Evolutionary conservation across 2,888 invertebrate species (phyloP), one percentile per base, ranked within the genome.

Genomic region (Spisula solida): DNA sequence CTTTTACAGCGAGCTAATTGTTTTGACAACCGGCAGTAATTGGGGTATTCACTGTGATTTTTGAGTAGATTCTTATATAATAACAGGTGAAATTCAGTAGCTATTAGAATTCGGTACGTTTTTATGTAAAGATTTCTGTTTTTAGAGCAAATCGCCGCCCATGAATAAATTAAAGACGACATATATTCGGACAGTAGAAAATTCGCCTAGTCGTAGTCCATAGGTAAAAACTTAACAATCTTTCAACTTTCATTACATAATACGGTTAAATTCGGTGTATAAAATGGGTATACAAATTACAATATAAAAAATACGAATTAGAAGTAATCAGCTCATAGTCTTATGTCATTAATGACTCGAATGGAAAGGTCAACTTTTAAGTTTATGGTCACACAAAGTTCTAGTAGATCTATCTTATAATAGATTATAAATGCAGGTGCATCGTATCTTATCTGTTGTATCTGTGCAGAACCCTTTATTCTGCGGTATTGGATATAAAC

Each of bases 161-260:
- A 31, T 75, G 75, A 75, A 75, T 75, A 75, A 75, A 75, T 75
- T 75, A 75, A 75, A 75, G 75, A 4, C 31, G n/a, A 75, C 12
- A 0, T 1, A 12, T 34, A 31, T 31, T 75, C 75, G 75, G 34
- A 75, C 31, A 31, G 31, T 10, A 18, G 34, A 75, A 34, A 16
- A 75, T 75, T 75, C 34, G 25, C 18, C n/a, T 18, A 25, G 75
- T 14, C 75, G 14, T 1, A 12, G 16, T 31, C 10, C 34, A 75
- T 1, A 25, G 10, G 25, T 29, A 1, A 5, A 14, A 31, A 10
- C 2, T 70, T 31, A 12, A 31, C 16, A 70, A 10, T 60, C 25
- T 25, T 60, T 60, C 6, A 60, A 25, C 25, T 14, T 25, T 60
- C 25, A 2, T n/a, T 60, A n/a, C n/a, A 70, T 14, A 31, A 31